A percentile compares a stretch with the other conserved stretches of the same genome.
phyloP scores from a whole-genome alignment of 2,797 vertebrate species.

The Ciconia nigra region DNA sequence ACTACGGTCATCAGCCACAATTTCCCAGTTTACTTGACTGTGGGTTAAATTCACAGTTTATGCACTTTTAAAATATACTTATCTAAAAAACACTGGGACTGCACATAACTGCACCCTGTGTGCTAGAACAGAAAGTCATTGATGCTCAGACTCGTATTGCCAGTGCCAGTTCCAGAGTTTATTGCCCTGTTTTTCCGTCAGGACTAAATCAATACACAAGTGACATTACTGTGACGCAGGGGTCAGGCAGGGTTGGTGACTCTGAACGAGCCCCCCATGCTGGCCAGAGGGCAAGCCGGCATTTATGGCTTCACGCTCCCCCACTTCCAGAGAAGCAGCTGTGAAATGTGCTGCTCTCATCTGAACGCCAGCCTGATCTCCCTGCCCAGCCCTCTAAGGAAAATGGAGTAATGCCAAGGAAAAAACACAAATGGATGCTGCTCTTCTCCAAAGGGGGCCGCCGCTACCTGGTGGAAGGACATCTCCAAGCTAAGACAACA shows the following conservation, averaged over 20 bases:
- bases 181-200: slow-evolving; percentile 36
- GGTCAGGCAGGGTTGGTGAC: slow-evolving; percentile 40
- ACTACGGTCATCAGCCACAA: not conserved
- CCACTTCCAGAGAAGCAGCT: not conserved
- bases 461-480: not conserved
- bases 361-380: not conserved
- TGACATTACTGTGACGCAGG: not conserved
- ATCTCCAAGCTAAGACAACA: not conserved
- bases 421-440: not conserved
- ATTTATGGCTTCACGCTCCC: not conserved
- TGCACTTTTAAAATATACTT: slow-evolving; percentile 15
- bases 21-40: not conserved
- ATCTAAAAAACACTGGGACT: not conserved
- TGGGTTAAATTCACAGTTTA: slow-evolving; percentile 8
- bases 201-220: slow-evolving; percentile 46
- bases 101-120: slow-evolving; percentile 11
- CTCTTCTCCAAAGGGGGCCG: not conserved
- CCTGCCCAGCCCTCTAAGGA: not conserved
- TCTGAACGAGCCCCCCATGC: not conserved
- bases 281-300: not conserved
- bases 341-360: not conserved
- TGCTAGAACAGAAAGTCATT: slow-evolving; percentile 61
- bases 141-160: not conserved
- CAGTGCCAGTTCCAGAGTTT: slow-evolving; percentile 12
- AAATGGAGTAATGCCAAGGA: not conserved